phyloP scores from a whole-genome alignment of 2,797 vertebrate genomes.

The Podargus strigoides region DNA sequence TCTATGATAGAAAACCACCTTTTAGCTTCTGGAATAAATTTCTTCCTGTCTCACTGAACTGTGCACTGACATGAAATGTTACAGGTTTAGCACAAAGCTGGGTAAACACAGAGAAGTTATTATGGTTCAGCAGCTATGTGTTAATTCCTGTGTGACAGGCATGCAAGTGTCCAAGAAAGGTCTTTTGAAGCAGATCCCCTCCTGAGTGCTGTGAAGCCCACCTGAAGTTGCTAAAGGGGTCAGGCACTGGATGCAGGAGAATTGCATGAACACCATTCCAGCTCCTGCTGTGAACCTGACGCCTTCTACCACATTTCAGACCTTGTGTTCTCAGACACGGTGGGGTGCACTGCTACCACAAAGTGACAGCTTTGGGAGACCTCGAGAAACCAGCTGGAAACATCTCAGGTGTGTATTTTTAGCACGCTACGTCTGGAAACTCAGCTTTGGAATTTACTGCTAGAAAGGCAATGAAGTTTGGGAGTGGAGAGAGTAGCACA shows the following conservation, averaged over 20 bases:
- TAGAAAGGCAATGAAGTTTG: not conserved
- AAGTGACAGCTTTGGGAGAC: not conserved
- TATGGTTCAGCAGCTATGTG: not conserved
- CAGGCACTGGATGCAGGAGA: rapidly evolving
- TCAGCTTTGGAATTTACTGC: not conserved
- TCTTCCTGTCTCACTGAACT: not conserved
- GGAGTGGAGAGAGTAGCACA: rapidly evolving
- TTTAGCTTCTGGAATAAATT: not conserved
- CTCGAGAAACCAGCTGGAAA: not conserved
- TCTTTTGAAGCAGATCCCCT: not conserved
- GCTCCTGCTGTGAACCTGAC: not conserved
- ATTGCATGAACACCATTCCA: not conserved
- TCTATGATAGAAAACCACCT: not conserved
- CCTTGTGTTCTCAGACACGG: not conserved
- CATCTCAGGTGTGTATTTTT: not conserved
- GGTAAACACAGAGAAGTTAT: not conserved
- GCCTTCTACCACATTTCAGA: not conserved
- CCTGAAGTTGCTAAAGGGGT: not conserved
- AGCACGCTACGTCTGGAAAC: not conserved
- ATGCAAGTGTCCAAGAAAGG: not conserved
- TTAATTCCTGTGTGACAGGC: not conserved
- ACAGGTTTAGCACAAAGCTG: not conserved
- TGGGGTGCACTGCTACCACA: rapidly evolving
- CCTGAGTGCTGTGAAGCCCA: not conserved
- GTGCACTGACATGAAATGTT: not conserved